phyloP scores from a whole-genome alignment of 2,888 invertebrate species.

The Ctenicera cuprea region DNA sequence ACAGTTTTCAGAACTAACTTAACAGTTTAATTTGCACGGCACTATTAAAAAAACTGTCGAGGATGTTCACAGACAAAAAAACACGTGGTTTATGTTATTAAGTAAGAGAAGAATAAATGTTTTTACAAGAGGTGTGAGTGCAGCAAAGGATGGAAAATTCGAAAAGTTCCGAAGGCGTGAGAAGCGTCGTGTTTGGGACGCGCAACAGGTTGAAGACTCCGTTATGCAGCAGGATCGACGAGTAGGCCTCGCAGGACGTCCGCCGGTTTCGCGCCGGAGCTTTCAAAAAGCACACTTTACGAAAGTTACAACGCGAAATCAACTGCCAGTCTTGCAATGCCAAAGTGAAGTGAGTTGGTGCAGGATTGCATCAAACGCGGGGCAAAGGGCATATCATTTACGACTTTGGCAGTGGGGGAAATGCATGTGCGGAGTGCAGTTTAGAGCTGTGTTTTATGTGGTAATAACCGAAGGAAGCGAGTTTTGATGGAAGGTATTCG shows the following conservation, averaged over 20 bases:
- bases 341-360: constrained; percentile 68
- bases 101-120: neutral
- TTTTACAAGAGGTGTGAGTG: neutral
- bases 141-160: neutral
- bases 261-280: constrained; percentile 43
- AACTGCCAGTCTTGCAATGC: constrained; percentile 71
- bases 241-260: constrained; percentile 46
- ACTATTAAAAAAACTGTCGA: neutral
- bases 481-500: constrained; percentile 71
- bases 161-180: constrained; percentile 22
- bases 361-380: constrained; percentile 67
- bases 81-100: neutral
- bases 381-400: constrained; percentile 69
- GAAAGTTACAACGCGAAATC: constrained; percentile 62
- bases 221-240: constrained; percentile 36
- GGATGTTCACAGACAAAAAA: neutral
- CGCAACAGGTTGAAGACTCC: constrained; percentile 51
- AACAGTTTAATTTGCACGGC: neutral
- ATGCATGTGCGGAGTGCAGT: constrained; percentile 72
- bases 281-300: constrained; percentile 46
- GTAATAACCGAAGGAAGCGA: constrained; percentile 72
- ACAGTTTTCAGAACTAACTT: too few relatives aligned
- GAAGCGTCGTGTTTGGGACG: constrained; percentile 25
- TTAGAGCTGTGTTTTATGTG: constrained; percentile 71
- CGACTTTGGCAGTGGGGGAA: constrained; percentile 68